These are phyloP conservation scores for Homalodisca vitripennis DNA, from an alignment of 1,140 invertebrate genomes.

Conservation along the genomic window DNA sequence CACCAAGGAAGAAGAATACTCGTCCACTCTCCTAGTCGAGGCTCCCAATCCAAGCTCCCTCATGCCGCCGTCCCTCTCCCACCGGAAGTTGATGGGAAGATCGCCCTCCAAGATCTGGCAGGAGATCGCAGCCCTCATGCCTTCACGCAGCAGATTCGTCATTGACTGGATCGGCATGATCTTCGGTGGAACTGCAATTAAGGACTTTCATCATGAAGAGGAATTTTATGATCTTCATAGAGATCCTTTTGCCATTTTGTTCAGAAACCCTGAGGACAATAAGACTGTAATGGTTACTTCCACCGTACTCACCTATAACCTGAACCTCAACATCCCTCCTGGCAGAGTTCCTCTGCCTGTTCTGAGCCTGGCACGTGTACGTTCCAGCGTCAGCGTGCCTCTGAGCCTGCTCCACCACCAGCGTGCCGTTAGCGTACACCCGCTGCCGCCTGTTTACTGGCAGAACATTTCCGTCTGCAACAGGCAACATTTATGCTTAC, in stretches of 20 bases:
- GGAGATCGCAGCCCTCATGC: conserved; percentile 87
- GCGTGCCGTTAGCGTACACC: conserved; percentile 82
- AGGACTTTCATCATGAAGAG: too few species aligned
- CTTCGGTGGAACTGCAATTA: conserved; percentile 76
- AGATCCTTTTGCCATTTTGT: too few species aligned
- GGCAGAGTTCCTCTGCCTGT: conserved; percentile 76
- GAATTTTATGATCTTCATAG: too few species aligned
- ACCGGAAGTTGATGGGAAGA: conserved; percentile 83
- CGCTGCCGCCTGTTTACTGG: conserved; percentile 85
- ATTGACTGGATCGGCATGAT: conserved; percentile 84
- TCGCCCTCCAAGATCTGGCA: conserved; percentile 95
- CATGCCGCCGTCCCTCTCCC: conserved; percentile 74
- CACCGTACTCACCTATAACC: conserved; percentile 67
- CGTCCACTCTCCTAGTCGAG: conserved; percentile 64
- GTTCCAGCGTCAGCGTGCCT: conserved; percentile 75
- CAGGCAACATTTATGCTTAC: too few species aligned
- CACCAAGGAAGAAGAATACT: conserved; percentile 84
- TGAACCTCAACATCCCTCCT: conserved; percentile 80
- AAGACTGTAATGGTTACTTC: too few species aligned
- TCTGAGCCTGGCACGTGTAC: conserved; percentile 87
- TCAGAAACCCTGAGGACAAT: too few species aligned
- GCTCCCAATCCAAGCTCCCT: conserved; percentile 49
- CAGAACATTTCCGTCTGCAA: conserved; percentile 71
- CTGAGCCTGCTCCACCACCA: conserved; percentile 80
- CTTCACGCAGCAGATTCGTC: conserved; percentile 77